Evolutionary conservation across 1,140 invertebrate genomes (phyloP).

Genomic region (Lerema accius): DNA sequence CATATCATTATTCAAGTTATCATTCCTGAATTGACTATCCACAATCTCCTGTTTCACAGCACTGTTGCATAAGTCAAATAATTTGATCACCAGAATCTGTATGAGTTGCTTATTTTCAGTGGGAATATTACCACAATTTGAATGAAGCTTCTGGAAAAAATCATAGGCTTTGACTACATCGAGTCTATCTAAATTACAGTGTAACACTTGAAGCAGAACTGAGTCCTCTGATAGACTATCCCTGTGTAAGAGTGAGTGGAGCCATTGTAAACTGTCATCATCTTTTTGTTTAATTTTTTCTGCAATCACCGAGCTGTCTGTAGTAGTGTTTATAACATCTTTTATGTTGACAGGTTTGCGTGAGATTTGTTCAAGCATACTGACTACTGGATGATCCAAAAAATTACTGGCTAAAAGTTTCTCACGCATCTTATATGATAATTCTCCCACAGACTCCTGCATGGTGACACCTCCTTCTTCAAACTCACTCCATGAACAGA

Average conservation of each 20-base stretch:
- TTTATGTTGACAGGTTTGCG: constrained; percentile 57
- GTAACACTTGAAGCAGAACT: constrained; percentile 44
- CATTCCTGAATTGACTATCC: constrained; percentile 51
- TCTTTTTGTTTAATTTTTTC: constrained; percentile 54
- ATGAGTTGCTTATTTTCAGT: constrained; percentile 41
- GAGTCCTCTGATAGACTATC: constrained; percentile 55
- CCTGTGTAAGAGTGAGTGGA: constrained; percentile 58
- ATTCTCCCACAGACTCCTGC: constrained; percentile 66
- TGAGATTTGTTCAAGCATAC: constrained; percentile 70
- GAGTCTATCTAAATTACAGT: constrained; percentile 50
- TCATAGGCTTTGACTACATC: constrained; percentile 51
- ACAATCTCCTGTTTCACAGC: constrained; percentile 51
- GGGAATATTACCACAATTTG: constrained; percentile 37
- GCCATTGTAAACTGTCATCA: constrained; percentile 52
- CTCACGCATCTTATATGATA: constrained; percentile 53
- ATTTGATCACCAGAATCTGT: constrained; percentile 48
- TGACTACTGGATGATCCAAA: constrained; percentile 60
- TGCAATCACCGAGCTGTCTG: constrained; percentile 49
- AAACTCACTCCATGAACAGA: constrained; percentile 77
- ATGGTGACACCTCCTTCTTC: constrained; percentile 60
- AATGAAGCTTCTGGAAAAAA: constrained; percentile 48
- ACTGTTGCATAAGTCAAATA: constrained; percentile 52
- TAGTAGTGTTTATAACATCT: constrained; percentile 59
- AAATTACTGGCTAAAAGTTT: constrained; percentile 40
- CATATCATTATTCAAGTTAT: constrained; percentile 50